Evolutionary conservation across 53 echinoderm and acorn worm species (phyloP), one percentile per base, ranked within the genome.

Genomic region (Holothuria scabra): DNA sequence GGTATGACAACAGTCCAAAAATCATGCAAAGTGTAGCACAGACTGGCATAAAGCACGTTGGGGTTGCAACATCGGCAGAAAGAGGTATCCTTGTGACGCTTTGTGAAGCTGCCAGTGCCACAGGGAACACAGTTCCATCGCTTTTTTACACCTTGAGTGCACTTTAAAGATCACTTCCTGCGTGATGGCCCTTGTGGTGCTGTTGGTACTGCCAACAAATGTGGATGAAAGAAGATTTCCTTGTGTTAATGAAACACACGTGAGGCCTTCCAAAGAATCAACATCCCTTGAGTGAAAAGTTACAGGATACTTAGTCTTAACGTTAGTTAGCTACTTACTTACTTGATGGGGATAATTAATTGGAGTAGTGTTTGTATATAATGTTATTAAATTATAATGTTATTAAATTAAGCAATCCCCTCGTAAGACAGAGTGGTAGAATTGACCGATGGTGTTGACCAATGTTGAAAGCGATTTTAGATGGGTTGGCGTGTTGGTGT

Each of bases 141-240:
- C 3, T 56, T 16, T 80, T 82, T 63, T 12, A 62, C 61, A 14
- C 82, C 61, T 16, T 62, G 82, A 19, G 82, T 82, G 7, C 82
- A 61, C 38, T 82, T 82, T 31, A 82, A 61, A 56, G 44, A 60
- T 22, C 82, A 82, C 33, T 82, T 82, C 61, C 24, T 82, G 20
- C 10, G 60, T 25, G 61, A 60, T 82, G 82, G 82, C 44, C 82
- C 82, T 62, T 3, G 8, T 28, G 62, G 82, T 9, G 19, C 29
- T 22, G 22, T 82, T 19, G 61, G 82, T 2, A 61, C 82, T 49
- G 61, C 82, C 30, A 61, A 82, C 23, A 37, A 60, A 18, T 59
- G 62, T 82, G 82, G 82, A 82, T 82, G 82, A 82, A 82, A 13
- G 41, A 38, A 24, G 32, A 82, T 38, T 82, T 82, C 14, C 25